Evolutionary conservation across 2,113 vertebrate genomes (phyloP).

Genomic region (Himantopus leucocephalus): DNA sequence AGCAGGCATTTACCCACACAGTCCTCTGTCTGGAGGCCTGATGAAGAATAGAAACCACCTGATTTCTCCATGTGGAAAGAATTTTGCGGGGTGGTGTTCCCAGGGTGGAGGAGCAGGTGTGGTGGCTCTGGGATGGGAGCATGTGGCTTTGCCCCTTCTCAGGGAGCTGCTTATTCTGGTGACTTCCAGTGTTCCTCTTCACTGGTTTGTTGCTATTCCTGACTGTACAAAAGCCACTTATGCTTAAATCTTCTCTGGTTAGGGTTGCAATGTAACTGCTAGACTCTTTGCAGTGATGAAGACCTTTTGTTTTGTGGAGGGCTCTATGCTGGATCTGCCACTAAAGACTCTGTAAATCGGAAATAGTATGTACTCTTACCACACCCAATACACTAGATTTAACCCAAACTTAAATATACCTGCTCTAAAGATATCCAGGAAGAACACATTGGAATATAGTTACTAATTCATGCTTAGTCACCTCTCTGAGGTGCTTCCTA

Average conservation of each 20-base stretch:
- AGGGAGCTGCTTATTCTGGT: not conserved
- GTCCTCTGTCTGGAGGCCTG: not conserved
- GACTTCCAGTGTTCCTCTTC: not conserved
- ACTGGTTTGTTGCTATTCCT: not conserved
- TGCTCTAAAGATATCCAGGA: not conserved
- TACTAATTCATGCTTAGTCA: not conserved
- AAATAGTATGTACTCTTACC: not conserved
- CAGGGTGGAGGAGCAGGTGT: not conserved
- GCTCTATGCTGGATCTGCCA: not conserved
- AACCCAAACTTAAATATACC: not conserved
- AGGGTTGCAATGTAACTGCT: not conserved
- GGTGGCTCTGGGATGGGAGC: not conserved
- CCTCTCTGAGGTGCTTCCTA: not conserved
- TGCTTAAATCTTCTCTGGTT: not conserved
- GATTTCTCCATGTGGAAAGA: not conserved
- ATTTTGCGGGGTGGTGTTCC: not conserved
- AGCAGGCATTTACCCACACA: not conserved
- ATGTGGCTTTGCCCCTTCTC: not conserved
- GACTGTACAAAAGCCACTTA: not conserved
- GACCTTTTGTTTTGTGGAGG: not conserved
- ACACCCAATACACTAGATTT: accelerated
- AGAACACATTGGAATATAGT: not conserved
- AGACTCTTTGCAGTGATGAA: not conserved
- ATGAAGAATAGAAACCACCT: not conserved
- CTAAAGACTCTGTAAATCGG: not conserved